phyloP scores from a whole-genome alignment of 2,888 invertebrate genomes.

The Limnephilus auricula region DNA sequence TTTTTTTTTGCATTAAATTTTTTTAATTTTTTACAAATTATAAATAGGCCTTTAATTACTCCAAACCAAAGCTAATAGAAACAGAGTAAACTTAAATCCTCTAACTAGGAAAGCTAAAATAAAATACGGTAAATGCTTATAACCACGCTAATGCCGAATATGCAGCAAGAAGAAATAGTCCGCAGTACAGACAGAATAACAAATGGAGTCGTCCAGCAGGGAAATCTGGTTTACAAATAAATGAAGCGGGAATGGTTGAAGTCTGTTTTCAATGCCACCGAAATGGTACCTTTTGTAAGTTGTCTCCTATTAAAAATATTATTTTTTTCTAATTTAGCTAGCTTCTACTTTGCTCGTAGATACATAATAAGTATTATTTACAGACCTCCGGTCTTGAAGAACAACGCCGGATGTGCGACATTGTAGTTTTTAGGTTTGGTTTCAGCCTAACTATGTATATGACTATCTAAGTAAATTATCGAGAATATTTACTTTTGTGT shows the following conservation, averaged over 20 bases:
- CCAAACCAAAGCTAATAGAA: neutral
- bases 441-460: no score
- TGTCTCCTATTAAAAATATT: neutral
- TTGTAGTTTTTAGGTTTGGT: no score
- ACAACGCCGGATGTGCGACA: no score
- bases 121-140: neutral
- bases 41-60: no score
- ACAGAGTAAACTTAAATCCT: neutral
- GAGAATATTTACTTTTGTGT: no score
- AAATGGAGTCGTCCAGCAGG: slow-evolving; percentile 46
- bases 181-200: slow-evolving; percentile 49
- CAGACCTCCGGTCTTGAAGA: no score
- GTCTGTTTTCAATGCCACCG: slow-evolving; percentile 40
- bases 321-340: neutral
- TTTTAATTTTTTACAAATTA: no score
- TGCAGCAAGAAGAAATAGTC: neutral
- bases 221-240: slow-evolving; percentile 61
- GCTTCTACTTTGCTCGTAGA: no score
- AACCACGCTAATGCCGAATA: neutral
- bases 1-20: no score
- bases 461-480: no score
- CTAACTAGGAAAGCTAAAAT: neutral
- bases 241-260: slow-evolving; percentile 57
- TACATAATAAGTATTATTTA: no score
- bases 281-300: neutral